Conservation (phyloP, 2,888 invertebrate genomes). For the Drosophila robusta region DNA sequence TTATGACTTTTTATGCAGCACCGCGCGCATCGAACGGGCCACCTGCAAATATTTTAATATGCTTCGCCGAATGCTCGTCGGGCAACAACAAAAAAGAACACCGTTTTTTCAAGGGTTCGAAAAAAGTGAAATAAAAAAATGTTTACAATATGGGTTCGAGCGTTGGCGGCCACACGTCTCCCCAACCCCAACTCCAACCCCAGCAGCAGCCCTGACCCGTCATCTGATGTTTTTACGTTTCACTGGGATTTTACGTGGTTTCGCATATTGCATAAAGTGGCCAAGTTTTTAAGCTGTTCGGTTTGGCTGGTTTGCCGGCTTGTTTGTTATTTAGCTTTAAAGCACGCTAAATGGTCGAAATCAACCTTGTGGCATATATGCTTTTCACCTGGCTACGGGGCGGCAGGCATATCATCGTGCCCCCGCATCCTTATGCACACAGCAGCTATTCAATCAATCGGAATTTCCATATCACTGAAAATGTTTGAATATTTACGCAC, state of each 20-base stretch:
- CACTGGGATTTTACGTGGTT: slow-evolving; percentile 55
- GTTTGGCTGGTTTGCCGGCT: slow-evolving; percentile 9
- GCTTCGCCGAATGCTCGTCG: slow-evolving; percentile 53
- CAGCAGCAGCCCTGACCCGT: not conserved
- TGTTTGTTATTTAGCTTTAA: slow-evolving; percentile 68
- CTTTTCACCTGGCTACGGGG: not conserved
- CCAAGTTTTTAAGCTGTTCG: slow-evolving; percentile 49
- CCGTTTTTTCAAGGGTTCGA: not conserved
- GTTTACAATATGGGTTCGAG: slow-evolving; percentile 25
- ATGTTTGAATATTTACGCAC: slow-evolving; percentile 74
- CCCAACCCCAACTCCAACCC: not conserved
- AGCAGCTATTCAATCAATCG: slow-evolving; percentile 70
- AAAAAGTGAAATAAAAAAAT: not conserved
- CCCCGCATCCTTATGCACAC: slow-evolving; percentile 1
- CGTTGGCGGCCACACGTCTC: slow-evolving; percentile 1
- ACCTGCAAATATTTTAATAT: slow-evolving; percentile 78
- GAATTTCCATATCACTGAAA: slow-evolving; percentile 77
- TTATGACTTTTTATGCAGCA: slow-evolving; percentile 77
- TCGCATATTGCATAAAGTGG: slow-evolving; percentile 66
- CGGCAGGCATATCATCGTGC: not conserved
- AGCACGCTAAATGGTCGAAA: slow-evolving; percentile 54
- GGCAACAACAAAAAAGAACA: slow-evolving; percentile 8
- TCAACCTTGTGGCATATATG: slow-evolving; percentile 39
- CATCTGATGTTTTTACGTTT: slow-evolving; percentile 38
- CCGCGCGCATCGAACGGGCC: slow-evolving; percentile 35